Evolutionary conservation across 2,888 invertebrate genomes (phyloP), one percentile per base, ranked within the genome.

Genomic region (Calliscelio sp.): DNA sequence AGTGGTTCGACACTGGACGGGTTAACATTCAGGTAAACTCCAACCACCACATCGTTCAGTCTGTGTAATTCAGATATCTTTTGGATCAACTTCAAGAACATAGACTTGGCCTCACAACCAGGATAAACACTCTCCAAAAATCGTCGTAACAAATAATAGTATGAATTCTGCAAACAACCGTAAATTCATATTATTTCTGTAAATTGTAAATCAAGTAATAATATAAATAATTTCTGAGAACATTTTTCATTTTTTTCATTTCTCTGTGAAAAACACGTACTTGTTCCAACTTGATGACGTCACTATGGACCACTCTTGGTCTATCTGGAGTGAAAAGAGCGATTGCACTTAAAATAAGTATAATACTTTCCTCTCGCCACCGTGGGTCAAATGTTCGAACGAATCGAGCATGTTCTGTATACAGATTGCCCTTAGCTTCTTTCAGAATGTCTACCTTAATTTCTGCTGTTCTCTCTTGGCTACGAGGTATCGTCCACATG

Each of bases 391-490:
- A 98, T 0, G 97, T 96, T 85, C 96, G 95, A 68, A 97, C 96
- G 93, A 98, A 98, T 78, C 95, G 94, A 88, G 97, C 96, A 93
- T 98, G 97, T 90, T 97, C 97, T 85, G 96, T 96, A 93, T 98
- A 98, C 82, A 98, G 95, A 94, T 98, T 96, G 75, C 97, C 97
- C 88, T 97, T 97, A 0, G 98, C 98, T 89, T 97, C 95, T 92
- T 99, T 99, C 70, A 99, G 94, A 28, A 99, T 96, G 89, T 98
- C 98, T 0, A 97, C 96, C 87, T 97, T 97, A 74, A 99, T 96
- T 89, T 96, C 96, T 53, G 96, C 95, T 93, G 96, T 95, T 85
- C 95, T 95, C 87, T 96, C 96, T 89, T 96, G 96, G 86, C 95
- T 95, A 92, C 97, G 97, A 0, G 97, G 97, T 85, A 97, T 96